These are phyloP conservation scores for Malurus cyaneus DNA, from an alignment of 2,113 vertebrate species.

Conservation along the genomic window DNA sequence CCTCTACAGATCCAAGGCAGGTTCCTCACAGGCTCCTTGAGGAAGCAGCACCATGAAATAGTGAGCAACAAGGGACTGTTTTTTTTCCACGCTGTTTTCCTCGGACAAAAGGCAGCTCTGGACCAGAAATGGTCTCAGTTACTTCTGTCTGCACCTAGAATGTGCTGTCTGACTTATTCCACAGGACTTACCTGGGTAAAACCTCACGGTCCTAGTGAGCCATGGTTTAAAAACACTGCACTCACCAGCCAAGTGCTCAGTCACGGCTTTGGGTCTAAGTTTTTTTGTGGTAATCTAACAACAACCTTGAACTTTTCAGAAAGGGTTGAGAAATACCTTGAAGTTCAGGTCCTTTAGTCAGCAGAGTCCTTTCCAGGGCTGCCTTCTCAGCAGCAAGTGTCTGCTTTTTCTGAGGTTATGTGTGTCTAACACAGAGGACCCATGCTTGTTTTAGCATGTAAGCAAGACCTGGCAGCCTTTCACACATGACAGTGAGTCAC, in stretches of 20 bases:
- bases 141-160: not conserved
- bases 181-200: not conserved
- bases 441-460: slow-evolving; percentile 59
- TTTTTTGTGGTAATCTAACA: slow-evolving; percentile 26
- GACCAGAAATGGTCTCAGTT: not conserved
- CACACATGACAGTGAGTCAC: slow-evolving; percentile 62
- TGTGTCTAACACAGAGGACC: not conserved
- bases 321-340: slow-evolving; percentile 43
- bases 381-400: not conserved
- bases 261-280: not conserved
- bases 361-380: slow-evolving; percentile 23
- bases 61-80: not conserved
- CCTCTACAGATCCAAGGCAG: not conserved
- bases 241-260: not conserved
- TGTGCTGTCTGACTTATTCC: not conserved
- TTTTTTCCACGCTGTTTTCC: not conserved
- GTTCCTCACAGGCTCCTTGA: not conserved
- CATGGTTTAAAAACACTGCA: not conserved
- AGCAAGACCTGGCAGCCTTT: slow-evolving; percentile 32
- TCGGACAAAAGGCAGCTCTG: not conserved
- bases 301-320: slow-evolving; percentile 42
- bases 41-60: not conserved
- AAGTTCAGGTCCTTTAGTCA: slow-evolving; percentile 52
- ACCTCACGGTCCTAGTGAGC: not conserved
- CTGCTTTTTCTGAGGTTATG: slow-evolving; percentile 3